phyloP scores from a whole-genome alignment of 1,140 invertebrate species.

The Formica exsecta region DNA sequence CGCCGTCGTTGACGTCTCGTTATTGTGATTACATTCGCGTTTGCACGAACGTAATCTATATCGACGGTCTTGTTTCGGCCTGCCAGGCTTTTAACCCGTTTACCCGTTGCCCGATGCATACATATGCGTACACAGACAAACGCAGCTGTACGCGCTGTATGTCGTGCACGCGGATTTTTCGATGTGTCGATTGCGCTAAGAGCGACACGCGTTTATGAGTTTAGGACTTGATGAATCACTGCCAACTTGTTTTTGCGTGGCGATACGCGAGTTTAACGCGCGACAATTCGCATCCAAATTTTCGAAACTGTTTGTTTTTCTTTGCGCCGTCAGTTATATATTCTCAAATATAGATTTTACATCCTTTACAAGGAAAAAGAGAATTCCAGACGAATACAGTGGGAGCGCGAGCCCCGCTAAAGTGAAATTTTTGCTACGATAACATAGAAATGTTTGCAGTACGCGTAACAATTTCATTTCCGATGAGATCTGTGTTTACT shows the following conservation, averaged over 20 bases:
- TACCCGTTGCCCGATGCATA: conserved; percentile 48
- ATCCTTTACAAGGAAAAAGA: not conserved
- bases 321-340: no score
- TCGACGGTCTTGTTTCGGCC: conserved; percentile 73
- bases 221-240: conserved; percentile 47
- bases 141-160: conserved; percentile 26
- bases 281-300: not conserved
- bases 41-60: conserved; percentile 79
- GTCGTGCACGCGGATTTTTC: conserved; percentile 49
- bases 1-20: conserved; percentile 78
- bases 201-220: conserved; percentile 48
- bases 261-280: conserved; percentile 2
- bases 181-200: conserved; percentile 48
- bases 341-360: not conserved
- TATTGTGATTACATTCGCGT: conserved; percentile 80
- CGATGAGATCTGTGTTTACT: not conserved
- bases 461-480: not conserved
- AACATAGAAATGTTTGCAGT: conserved; percentile 8
- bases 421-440: conserved; percentile 30
- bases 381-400: not conserved
- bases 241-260: conserved; percentile 44
- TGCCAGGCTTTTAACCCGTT: conserved; percentile 74
- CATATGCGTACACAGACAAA: not conserved
- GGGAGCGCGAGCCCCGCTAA: not conserved
- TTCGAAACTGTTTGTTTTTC: not conserved